These are phyloP conservation scores for Danaus chrysippus DNA, from an alignment of 2,888 invertebrate species.

Conservation along the genomic window DNA sequence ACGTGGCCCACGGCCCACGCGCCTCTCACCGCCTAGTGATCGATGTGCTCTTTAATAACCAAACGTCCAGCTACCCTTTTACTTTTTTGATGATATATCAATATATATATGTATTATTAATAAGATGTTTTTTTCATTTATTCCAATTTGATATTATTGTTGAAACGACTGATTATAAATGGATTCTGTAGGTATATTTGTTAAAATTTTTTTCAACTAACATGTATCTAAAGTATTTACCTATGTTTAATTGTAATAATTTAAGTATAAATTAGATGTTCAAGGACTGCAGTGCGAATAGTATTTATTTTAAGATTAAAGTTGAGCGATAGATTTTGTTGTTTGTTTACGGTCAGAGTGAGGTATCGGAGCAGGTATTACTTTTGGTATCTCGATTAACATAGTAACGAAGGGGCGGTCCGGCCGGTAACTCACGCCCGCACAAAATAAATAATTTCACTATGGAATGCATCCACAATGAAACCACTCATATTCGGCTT, in stretches of 20 bases:
- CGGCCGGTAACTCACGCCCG: slow-evolving; percentile 71
- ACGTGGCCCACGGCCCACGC: slow-evolving; percentile 55
- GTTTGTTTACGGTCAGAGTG: slow-evolving; percentile 17
- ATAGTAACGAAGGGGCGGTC: slow-evolving; percentile 76
- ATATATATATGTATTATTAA: too few relatives aligned
- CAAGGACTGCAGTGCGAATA: too few relatives aligned
- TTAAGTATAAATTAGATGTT: too few relatives aligned
- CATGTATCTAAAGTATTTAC: too few relatives aligned
- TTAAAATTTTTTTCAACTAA: too few relatives aligned
- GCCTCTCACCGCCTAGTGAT: slow-evolving; percentile 50
- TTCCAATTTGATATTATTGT: too few relatives aligned
- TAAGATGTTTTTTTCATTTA: too few relatives aligned
- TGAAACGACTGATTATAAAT: too few relatives aligned
- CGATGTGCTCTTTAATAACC: slow-evolving; percentile 73
- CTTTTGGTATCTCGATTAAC: slow-evolving; percentile 63
- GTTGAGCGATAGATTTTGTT: slow-evolving; percentile 6
- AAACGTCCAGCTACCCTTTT: slow-evolving; percentile 48
- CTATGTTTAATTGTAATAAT: too few relatives aligned
- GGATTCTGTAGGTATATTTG: too few relatives aligned
- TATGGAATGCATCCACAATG: slow-evolving; percentile 55
- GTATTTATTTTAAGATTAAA: too few relatives aligned
- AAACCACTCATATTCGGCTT: slow-evolving; percentile 36
- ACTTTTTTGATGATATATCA: not conserved
- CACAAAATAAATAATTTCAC: slow-evolving; percentile 72
- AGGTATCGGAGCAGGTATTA: slow-evolving; percentile 40